A percentile compares a stretch with the other conserved stretches of the same genome.
phyloP scores from a whole-genome alignment of 2,888 invertebrate species.

The Apocheima hispidaria region DNA sequence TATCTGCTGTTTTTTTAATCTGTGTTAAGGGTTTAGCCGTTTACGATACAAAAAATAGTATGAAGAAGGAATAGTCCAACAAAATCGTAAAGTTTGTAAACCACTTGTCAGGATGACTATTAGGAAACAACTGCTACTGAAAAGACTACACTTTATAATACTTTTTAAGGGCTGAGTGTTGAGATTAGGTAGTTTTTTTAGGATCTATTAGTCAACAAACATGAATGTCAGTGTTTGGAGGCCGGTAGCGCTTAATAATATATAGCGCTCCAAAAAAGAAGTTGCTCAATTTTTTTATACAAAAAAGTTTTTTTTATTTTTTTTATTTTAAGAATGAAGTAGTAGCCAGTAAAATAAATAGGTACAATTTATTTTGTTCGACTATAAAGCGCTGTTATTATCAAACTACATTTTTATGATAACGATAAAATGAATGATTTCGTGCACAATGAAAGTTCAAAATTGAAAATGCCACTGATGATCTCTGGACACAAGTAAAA shows the following conservation, averaged over 20 bases:
- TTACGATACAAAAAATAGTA: slow-evolving; percentile 60
- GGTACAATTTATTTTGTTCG: slow-evolving; percentile 15
- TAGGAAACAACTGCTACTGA: slow-evolving; percentile 67
- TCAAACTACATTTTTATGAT: slow-evolving; percentile 38
- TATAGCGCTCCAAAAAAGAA: no score
- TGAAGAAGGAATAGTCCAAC: slow-evolving; percentile 67
- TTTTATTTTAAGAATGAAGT: no score
- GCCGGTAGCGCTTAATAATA: no score
- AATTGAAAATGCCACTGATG: slow-evolving; percentile 48
- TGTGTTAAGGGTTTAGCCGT: slow-evolving; percentile 49
- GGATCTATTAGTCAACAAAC: slow-evolving; percentile 32
- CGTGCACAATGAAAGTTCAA: slow-evolving; percentile 52
- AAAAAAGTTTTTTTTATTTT: no score
- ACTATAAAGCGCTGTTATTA: slow-evolving; percentile 30
- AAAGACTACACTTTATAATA: slow-evolving; percentile 55
- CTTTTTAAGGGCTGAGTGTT: slow-evolving; percentile 48
- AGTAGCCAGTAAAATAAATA: slow-evolving; percentile 1
- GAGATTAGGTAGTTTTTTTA: slow-evolving; percentile 47
- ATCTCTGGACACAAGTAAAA: slow-evolving; percentile 42
- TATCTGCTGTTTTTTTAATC: background rate
- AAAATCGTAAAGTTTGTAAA: slow-evolving; percentile 75
- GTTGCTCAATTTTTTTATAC: no score
- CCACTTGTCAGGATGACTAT: slow-evolving; percentile 77
- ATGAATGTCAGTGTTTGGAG: slow-evolving; percentile 22
- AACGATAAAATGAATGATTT: slow-evolving; percentile 39